Conservation (phyloP, 37 sponge, comb jelly and placozoan species). For the Oopsacas minuta region DNA sequence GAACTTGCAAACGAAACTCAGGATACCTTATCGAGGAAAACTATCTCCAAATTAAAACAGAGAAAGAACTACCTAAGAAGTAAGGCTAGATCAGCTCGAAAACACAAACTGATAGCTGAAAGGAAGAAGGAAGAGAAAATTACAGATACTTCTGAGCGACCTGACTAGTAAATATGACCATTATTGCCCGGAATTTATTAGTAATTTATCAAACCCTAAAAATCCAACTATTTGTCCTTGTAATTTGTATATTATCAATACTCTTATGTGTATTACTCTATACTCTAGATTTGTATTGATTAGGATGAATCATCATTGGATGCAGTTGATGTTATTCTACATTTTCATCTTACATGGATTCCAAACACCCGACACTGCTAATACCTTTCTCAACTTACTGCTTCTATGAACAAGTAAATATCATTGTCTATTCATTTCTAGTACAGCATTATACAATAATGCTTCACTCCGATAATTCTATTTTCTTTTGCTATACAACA, state of each 20-base stretch:
- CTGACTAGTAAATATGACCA: not conserved
- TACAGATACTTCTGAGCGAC: not conserved
- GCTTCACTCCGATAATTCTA: not conserved
- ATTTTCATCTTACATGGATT: conserved; percentile 13
- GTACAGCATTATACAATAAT: not conserved
- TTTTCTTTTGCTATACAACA: not conserved
- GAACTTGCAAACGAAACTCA: not conserved
- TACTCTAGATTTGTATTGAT: too few relatives aligned
- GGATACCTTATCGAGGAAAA: not conserved
- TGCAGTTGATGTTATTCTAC: conserved; percentile 1
- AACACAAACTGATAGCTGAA: not conserved
- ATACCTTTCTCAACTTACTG: conserved; percentile 14
- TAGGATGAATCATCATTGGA: not conserved
- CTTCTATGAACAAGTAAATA: conserved; percentile 20
- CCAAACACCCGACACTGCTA: conserved; percentile 17
- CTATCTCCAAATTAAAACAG: not conserved
- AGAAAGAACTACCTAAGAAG: not conserved
- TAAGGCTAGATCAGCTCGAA: not conserved
- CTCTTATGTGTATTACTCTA: too few relatives aligned
- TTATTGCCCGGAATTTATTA: not conserved
- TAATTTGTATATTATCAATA: not conserved
- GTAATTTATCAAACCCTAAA: not conserved
- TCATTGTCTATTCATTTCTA: not conserved
- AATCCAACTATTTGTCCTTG: not conserved
- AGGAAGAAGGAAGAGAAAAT: not conserved